Evolutionary conservation across 2,888 invertebrate species (phyloP), one percentile per base, ranked within the genome.

Genomic region (Dryadula phaetusa): DNA sequence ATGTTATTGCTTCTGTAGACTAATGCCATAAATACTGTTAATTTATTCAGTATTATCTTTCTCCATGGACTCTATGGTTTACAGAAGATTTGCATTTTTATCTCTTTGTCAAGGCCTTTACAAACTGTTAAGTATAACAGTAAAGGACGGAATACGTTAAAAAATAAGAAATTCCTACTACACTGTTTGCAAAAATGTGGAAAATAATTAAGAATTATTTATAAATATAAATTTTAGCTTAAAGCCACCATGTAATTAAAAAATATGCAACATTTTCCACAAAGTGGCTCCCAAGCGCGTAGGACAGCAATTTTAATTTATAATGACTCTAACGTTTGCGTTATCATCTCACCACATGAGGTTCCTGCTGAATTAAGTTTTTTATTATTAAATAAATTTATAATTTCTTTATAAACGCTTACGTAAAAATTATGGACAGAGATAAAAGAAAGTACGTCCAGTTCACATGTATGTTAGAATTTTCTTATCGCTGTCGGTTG

Each of bases 251-350:
- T 34, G 7, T 32, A 61, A 20, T 61, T 34, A 37, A 32, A 61
- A 34, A 61, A 32, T 46, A 22, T 40, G 47, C 25, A 46, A 32
- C 12, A 16, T 47, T 40, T 25, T 28, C 3, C 16, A 28, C 25
- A 42, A 47, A 47, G 61, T 25, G 32, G 32, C 28, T 20, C 20
- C 37, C 46, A n/a, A 46, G n/a, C n/a, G n/a, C 46, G 25, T 34
- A 34, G 47, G 18, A 34, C 47, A 47, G 61, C 25, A 20, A 46
- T 64, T 56, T 56, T 44, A 42, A 63, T 53, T 20, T 63, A 53
- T 53, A 56, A 64, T 56, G 37, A 64, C 54, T 64, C 16, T 64
- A 64, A 32, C 12, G 47, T 47, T 46, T 56, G 22, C 46, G 56
- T 56, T 56, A 64, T 46, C 47, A 40, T 62, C 61, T 25, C 37